Conservation (phyloP, 2,797 vertebrate species). For the Acanthiza pusilla region DNA sequence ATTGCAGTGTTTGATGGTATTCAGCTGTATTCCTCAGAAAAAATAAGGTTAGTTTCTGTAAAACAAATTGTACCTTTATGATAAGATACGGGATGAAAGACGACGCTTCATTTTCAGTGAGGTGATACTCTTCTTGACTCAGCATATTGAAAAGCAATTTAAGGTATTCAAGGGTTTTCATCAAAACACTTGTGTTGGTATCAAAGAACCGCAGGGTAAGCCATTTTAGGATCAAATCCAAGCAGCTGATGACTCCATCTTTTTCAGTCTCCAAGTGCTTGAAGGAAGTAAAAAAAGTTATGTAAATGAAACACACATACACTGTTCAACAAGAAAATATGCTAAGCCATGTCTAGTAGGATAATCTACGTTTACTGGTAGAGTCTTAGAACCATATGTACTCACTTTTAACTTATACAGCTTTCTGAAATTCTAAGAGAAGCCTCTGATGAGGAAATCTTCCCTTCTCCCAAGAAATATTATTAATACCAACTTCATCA, state of each 20-base stretch:
- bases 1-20: not conserved
- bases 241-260: constrained; percentile 88
- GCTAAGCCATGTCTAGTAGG: not conserved
- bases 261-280: constrained; percentile 92
- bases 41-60: not conserved
- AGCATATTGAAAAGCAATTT: constrained; percentile 91
- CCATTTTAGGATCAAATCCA: constrained; percentile 97
- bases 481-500: not conserved
- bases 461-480: not conserved
- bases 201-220: constrained; percentile 96
- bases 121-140: constrained; percentile 88
- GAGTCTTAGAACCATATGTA: not conserved
- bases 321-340: not conserved
- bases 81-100: constrained; percentile 96
- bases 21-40: not conserved
- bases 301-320: not conserved
- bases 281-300: not conserved
- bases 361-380: not conserved
- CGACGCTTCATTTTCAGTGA: constrained; percentile 92
- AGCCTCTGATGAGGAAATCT: not conserved
- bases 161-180: constrained; percentile 95
- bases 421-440: not conserved
- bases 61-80: constrained; percentile 81
- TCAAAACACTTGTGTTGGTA: constrained; percentile 95
- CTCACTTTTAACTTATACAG: not conserved